A percentile compares a stretch with the other conserved stretches of the same genome.
These are phyloP conservation scores for Nowickia ferox DNA, from an alignment of 2,888 invertebrate genomes.

Conservation along the genomic window DNA sequence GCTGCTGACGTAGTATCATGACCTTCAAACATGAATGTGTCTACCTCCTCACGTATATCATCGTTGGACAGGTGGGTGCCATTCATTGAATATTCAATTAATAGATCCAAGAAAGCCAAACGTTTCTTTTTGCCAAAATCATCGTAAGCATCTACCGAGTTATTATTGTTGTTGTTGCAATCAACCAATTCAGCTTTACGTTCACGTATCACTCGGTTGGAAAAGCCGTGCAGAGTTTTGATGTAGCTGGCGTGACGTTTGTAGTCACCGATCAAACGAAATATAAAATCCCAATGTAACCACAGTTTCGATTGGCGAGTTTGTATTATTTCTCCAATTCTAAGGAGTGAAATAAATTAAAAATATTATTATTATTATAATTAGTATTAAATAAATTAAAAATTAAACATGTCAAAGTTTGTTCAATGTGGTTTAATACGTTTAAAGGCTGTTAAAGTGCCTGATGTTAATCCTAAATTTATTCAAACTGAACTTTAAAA, in stretches of 20 bases:
- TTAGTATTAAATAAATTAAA: not conserved
- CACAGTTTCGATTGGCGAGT: constrained; percentile 86
- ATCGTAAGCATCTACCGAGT: constrained; percentile 77
- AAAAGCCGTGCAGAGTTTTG: constrained; percentile 83
- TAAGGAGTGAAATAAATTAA: constrained; percentile 72
- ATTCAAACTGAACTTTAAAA: too few relatives aligned
- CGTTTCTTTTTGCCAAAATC: constrained; percentile 84
- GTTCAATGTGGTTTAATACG: too few relatives aligned
- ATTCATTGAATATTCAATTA: constrained; percentile 84
- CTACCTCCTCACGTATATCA: constrained; percentile 86
- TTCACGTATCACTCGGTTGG: constrained; percentile 84
- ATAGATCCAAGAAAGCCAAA: constrained; percentile 85
- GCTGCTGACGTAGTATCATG: constrained; percentile 83
- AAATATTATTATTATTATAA: not conserved
- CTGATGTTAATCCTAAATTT: too few relatives aligned
- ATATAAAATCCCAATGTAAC: constrained; percentile 86
- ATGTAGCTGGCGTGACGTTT: constrained; percentile 84
- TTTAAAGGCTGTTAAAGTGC: too few relatives aligned
- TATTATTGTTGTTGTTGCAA: constrained; percentile 77
- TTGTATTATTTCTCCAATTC: constrained; percentile 84
- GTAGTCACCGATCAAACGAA: constrained; percentile 84
- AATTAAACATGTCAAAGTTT: too few relatives aligned
- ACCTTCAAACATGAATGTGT: constrained; percentile 87
- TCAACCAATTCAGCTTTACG: constrained; percentile 82
- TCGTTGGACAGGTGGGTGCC: constrained; percentile 83